Percentiles rank a stretch among this genome's conserved stretches.
These are phyloP conservation scores for Propithecus perrieri DNA, from an alignment of 2,797 vertebrate species.

Conservation along the genomic window DNA sequence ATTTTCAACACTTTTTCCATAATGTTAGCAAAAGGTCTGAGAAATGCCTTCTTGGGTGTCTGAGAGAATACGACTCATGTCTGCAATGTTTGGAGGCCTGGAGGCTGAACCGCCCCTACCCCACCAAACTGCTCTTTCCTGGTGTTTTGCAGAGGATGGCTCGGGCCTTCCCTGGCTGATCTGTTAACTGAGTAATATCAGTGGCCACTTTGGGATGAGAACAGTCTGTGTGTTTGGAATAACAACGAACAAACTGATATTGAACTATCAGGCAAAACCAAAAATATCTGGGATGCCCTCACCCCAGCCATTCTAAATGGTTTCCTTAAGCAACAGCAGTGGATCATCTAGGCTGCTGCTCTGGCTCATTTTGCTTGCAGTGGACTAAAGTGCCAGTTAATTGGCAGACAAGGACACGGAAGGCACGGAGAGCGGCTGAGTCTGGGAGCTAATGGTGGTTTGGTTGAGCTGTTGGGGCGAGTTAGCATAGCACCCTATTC, in stretches of 20 bases:
- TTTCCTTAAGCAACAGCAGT: neutral
- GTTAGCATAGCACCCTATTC: neutral
- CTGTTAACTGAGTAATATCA: neutral
- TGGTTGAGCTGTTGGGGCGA: neutral
- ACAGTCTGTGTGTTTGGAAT: neutral
- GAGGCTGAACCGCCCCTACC: neutral
- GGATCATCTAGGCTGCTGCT: neutral
- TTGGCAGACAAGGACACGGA: slow-evolving; percentile 1
- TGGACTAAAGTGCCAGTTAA: neutral
- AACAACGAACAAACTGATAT: neutral
- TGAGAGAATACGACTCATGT: neutral
- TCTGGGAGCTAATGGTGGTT: neutral
- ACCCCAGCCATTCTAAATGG: neutral
- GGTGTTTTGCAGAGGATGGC: neutral
- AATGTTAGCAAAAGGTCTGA: neutral
- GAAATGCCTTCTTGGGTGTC: neutral
- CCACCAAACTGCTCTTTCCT: neutral
- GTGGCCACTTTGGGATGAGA: neutral
- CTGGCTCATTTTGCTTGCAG: neutral
- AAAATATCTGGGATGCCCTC: neutral
- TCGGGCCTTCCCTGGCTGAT: neutral
- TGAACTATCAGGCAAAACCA: neutral
- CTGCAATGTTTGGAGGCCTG: neutral
- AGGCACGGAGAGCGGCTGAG: neutral
- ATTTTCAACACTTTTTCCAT: neutral